A percentile compares a stretch with the other conserved stretches of the same genome.
phyloP scores from a whole-genome alignment of 2,797 vertebrate genomes.

The Microcaecilia unicolor region DNA sequence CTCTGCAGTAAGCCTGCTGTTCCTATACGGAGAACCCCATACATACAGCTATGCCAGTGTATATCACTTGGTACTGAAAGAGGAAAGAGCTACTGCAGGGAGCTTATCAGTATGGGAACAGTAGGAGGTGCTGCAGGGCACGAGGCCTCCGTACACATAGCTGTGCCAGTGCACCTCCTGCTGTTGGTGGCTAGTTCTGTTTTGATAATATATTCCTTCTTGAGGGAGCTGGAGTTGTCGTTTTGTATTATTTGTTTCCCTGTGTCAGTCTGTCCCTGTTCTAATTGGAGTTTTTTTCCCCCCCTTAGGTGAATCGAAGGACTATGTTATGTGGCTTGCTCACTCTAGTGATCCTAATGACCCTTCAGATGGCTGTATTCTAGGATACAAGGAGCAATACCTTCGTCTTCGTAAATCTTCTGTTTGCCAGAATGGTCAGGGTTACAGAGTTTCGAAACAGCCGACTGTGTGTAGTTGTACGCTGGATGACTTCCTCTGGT shows the following conservation, averaged over 20 bases:
- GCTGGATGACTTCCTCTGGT: slow-evolving; percentile 88
- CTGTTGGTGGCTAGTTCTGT: neutral
- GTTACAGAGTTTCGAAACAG: slow-evolving; percentile 66
- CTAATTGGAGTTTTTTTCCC: too few species aligned
- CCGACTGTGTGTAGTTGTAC: slow-evolving; percentile 74
- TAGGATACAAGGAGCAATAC: slow-evolving; percentile 88
- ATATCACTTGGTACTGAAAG: too few species aligned
- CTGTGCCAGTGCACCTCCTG: neutral
- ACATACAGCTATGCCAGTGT: too few species aligned
- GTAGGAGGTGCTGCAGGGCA: too few species aligned
- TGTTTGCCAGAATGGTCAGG: slow-evolving; percentile 79
- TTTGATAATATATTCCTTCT: neutral
- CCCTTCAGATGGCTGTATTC: slow-evolving; percentile 78
- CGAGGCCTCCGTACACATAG: too few species aligned
- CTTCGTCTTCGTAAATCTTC: slow-evolving; percentile 80
- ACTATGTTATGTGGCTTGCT: slow-evolving; percentile 86
- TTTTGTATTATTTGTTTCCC: neutral
- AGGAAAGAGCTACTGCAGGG: too few species aligned
- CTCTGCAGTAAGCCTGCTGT: too few species aligned
- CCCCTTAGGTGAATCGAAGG: slow-evolving; percentile 59
- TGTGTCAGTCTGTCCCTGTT: neutral
- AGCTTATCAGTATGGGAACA: too few species aligned
- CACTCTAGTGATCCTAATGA: slow-evolving; percentile 81
- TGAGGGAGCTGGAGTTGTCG: neutral
- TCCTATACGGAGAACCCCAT: too few species aligned